Conservation (phyloP, 1,140 invertebrate species). For the Colletes latitarsis region DNA sequence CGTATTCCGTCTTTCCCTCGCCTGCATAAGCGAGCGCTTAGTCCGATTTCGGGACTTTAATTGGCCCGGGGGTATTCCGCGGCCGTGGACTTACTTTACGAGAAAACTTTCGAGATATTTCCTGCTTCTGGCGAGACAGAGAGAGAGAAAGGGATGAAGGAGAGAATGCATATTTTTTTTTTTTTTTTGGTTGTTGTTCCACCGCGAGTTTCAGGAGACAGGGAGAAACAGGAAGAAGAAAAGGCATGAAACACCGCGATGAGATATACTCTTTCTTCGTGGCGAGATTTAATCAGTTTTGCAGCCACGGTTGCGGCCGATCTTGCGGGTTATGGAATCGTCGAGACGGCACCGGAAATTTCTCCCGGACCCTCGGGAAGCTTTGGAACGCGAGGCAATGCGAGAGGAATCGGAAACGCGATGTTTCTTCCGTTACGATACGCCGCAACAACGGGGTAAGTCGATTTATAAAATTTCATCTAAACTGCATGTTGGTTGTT, state of each 20-base stretch:
- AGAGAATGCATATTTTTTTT: conserved; percentile 18
- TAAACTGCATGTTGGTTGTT: too few species aligned
- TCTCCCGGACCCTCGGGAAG: neutral
- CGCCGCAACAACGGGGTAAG: too few species aligned
- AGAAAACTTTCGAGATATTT: conserved; percentile 72
- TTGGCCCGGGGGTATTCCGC: conserved; percentile 68
- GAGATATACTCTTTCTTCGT: conserved; percentile 43
- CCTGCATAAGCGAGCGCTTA: conserved; percentile 68
- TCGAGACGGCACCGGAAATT: neutral
- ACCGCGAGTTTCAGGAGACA: neutral
- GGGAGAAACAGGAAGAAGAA: neutral
- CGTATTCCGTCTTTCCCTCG: conserved; percentile 53
- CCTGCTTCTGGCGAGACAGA: conserved; percentile 12
- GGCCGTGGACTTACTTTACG: conserved; percentile 69
- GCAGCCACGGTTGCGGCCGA: neutral
- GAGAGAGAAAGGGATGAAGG: neutral
- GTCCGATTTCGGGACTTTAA: conserved; percentile 77
- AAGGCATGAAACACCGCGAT: neutral
- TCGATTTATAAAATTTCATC: too few species aligned
- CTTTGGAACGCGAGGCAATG: neutral
- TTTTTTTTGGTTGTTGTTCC: neutral
- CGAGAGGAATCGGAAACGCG: neutral
- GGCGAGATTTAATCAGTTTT: conserved; percentile 55
- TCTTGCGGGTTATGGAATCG: conserved; percentile 12
- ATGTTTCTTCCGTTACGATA: too few species aligned